phyloP scores from a whole-genome alignment of 2,888 invertebrate genomes.

The Acanthosoma haemorrhoidale region DNA sequence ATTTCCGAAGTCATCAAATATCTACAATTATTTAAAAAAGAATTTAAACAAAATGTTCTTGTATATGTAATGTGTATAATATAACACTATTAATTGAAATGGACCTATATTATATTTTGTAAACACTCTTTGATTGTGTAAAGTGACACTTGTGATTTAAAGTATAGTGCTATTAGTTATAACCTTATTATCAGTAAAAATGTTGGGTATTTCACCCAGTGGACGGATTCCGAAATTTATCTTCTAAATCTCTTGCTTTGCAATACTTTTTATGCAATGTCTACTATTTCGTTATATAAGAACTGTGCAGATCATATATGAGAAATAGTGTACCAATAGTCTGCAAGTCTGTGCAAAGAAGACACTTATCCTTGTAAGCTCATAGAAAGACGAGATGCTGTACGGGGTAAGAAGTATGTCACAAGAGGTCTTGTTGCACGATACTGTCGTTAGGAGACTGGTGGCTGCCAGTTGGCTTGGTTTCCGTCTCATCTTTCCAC shows the following conservation, averaged over 20 bases:
- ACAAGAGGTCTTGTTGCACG: conserved; percentile 40
- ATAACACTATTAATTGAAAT: background rate
- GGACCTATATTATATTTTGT: background rate
- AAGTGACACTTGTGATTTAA: conserved; percentile 20
- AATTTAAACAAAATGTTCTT: background rate
- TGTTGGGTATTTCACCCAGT: conserved; percentile 22
- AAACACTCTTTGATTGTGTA: conserved; percentile 24
- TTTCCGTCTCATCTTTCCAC: conserved; percentile 91
- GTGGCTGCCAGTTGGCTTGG: conserved; percentile 48
- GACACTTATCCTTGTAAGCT: conserved; percentile 36
- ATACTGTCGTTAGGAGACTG: conserved; percentile 38
- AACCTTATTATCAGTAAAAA: conserved; percentile 29
- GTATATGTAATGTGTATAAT: too few species aligned
- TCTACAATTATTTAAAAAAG: background rate
- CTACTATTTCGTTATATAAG: conserved; percentile 33
- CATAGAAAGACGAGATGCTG: conserved; percentile 42
- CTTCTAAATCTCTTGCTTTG: conserved; percentile 19
- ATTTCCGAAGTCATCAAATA: background rate
- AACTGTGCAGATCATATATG: conserved; percentile 38
- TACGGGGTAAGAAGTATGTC: conserved; percentile 41
- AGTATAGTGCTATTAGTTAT: conserved; percentile 17
- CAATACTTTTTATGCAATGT: conserved; percentile 16
- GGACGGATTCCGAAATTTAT: conserved; percentile 26
- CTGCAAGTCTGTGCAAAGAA: conserved; percentile 34
- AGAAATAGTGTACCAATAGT: conserved; percentile 35